Evolutionary conservation across 2,888 invertebrate species (phyloP), one percentile per base, ranked within the genome.

Genomic region (Allacma fusca): DNA sequence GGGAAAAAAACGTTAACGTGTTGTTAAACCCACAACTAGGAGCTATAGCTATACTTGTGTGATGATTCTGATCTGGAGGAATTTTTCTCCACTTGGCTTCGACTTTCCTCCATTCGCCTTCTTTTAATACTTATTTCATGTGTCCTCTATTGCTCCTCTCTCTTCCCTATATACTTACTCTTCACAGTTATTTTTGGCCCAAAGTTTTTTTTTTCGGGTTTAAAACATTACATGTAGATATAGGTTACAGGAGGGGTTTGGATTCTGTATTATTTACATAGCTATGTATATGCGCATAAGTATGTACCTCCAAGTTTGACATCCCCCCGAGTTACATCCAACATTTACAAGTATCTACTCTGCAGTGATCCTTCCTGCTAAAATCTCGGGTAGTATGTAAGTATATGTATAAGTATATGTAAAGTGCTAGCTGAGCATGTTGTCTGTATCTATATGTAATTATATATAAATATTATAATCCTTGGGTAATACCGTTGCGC

Each of bases 31-130:
- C 50, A 50, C 50, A 50, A 50, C 2, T 13, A 19, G 16, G 7
- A 9, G 16, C 50, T 5, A n/a, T 50, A 50, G 50, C 16, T 23
- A 23, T 43, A 12, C 43, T 23, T 23, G 43, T 26, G 26, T n/a
- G 44, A 71, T 72, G 50, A 72, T 72, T 72, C 29, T 72, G 29
- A 72, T 57, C 72, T 72, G 72, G 72, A 72, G 50, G 72, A 72
- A 72, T 72, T 72, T 72, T 29, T 71, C 71, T 57, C 71, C 50
- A 24, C 29, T 59, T 72, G 59, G 59, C 59, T 72, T 62, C 62
- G 26, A 24, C 62, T 62, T 62, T 62, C 62, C 62, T 62, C 26
- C 62, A 62, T 62, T 62, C 62, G 50, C 50, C 50, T 50, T 50
- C 50, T 50, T 50, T n/a, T 50, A 50, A 13, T 13, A 50, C 50